These are phyloP conservation scores for Tinamus major DNA, from an alignment of 2,797 vertebrate species.

Conservation along the genomic window DNA sequence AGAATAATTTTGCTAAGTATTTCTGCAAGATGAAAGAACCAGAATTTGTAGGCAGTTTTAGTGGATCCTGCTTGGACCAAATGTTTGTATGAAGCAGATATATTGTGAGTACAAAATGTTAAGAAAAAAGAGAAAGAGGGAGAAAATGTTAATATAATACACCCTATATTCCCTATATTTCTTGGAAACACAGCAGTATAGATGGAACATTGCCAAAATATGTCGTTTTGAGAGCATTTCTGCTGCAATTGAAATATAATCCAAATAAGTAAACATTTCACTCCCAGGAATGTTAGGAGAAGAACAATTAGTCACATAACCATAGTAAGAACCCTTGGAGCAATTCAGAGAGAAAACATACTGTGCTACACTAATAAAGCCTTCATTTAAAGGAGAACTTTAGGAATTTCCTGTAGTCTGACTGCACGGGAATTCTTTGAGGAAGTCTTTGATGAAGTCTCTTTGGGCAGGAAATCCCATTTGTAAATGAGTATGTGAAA, in stretches of 20 bases:
- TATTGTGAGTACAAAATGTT: not conserved
- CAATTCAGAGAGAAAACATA: not conserved
- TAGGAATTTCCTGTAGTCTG: not conserved
- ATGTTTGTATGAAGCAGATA: not conserved
- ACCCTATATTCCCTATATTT: not conserved
- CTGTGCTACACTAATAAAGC: not conserved
- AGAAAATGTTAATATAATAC: not conserved
- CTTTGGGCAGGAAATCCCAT: not conserved
- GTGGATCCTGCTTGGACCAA: not conserved
- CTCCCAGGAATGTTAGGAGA: not conserved
- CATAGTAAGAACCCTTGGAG: not conserved
- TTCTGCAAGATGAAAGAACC: not conserved
- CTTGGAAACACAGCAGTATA: not conserved
- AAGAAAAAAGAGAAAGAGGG: not conserved
- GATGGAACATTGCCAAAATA: not conserved
- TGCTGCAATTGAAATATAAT: not conserved
- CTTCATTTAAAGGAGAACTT: not conserved
- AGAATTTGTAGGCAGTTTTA: not conserved
- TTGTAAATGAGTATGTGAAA: not conserved
- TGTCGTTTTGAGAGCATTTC: not conserved
- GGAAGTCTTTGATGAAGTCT: not conserved
- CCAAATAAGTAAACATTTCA: not conserved
- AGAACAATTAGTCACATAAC: constrained; percentile 17
- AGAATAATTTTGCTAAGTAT: not conserved
- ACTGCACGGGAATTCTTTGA: not conserved